Conservation (phyloP, 53 echinoderm and acorn worm species). For the Paelopatides confundens region DNA sequence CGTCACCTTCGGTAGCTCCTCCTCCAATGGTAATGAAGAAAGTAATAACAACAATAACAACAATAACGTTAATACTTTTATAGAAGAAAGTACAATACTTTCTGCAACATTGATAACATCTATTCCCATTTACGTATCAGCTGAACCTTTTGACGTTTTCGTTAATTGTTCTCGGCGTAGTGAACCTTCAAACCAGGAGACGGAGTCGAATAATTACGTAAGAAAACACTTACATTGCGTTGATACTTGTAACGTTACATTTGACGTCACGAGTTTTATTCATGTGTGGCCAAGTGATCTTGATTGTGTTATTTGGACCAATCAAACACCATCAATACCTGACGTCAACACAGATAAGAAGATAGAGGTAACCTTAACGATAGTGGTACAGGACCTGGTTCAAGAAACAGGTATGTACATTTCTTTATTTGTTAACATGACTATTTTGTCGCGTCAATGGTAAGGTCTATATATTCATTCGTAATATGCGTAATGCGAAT, state of each 20-base stretch:
- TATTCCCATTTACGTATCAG: not conserved
- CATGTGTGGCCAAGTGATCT: not conserved
- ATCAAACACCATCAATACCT: not conserved
- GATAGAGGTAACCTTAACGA: not conserved
- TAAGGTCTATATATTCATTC: too few species aligned
- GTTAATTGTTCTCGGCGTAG: not conserved
- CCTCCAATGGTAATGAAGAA: not conserved
- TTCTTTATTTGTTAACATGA: not conserved
- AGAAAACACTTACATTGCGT: not conserved
- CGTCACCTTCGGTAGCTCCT: not conserved
- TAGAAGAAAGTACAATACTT: not conserved
- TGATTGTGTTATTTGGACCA: constrained; percentile 12
- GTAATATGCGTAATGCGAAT: too few species aligned
- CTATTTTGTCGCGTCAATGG: too few species aligned
- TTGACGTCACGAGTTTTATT: not conserved
- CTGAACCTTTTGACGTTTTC: not conserved
- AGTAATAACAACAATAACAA: too few species aligned
- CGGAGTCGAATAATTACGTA: not conserved
- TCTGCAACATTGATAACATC: not conserved
- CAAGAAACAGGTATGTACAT: not conserved
- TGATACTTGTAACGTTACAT: not conserved
- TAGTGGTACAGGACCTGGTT: not conserved
- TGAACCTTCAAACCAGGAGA: not conserved
- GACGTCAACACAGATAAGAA: not conserved
- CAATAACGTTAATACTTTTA: not conserved